Conservation (phyloP, 2,113 vertebrate species). For the Heteronetta atricapilla region DNA sequence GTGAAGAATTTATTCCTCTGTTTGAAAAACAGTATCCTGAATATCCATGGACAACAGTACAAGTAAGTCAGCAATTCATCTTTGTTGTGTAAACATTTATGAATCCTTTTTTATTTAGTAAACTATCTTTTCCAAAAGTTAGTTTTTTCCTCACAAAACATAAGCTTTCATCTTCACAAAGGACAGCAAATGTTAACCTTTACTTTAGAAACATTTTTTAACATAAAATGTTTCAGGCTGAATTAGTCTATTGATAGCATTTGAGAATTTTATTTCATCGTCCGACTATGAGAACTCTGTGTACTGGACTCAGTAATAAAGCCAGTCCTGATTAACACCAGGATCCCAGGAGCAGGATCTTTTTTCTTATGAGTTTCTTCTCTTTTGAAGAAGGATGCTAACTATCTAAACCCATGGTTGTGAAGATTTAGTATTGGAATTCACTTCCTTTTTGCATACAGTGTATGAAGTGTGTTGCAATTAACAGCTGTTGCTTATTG, state of each 20-base stretch:
- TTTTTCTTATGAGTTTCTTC: neutral
- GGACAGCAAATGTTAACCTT: neutral
- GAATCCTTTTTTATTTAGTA: neutral
- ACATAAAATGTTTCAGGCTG: neutral
- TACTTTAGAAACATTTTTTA: neutral
- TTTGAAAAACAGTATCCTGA: slow-evolving; percentile 92
- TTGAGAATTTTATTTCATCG: neutral
- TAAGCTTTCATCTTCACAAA: neutral
- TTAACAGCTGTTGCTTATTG: neutral
- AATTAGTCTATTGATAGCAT: neutral
- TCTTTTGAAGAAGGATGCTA: neutral
- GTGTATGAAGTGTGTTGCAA: neutral
- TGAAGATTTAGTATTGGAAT: neutral
- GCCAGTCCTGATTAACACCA: neutral
- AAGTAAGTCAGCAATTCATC: slow-evolving; percentile 76
- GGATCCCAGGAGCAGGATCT: neutral
- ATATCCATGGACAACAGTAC: slow-evolving; percentile 84
- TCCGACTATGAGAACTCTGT: neutral
- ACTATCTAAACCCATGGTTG: neutral
- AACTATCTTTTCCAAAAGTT: neutral
- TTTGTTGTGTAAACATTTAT: neutral
- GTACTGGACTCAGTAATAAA: neutral
- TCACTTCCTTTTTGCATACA: neutral
- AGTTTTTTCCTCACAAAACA: neutral
- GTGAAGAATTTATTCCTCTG: slow-evolving; percentile 88